Base-by-base conservation (phyloP, 1,140 invertebrate genomes). In the Mycetomoellerius zeteki region DNA sequence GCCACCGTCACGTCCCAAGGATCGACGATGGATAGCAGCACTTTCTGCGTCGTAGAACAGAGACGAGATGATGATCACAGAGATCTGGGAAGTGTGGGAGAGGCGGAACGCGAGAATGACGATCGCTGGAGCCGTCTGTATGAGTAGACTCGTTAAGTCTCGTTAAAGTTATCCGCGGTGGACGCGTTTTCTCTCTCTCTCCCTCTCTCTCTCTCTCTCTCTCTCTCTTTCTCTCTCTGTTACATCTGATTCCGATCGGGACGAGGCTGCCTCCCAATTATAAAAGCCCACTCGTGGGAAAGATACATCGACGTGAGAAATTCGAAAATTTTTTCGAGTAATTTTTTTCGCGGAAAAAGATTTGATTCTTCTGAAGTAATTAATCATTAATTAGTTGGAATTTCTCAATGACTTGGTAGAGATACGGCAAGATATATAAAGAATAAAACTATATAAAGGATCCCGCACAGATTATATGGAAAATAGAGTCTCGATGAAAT, bases 1-100 rank as follows among this genome's bases (percentile, higher is more conserved):
- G 95, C 95, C 56, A 95, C 92, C 92, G 92, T 93, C 43, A 92
- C 93, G 92, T 95, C 94, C 95, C 95, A 95, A 85, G 95, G 95
- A 93, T 95, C 92, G 85, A 93, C 94, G 88, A 95, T 95, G 90
- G 94, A 95, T 86, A 95, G 92, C 91, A 95, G 92, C 64, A 94
- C 93, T 93, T 94, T 95, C 94, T 94, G 93, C 89, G 92, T 72
- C 64, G 67, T 81, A 75, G 92, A 90, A 93, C 88, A 90, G 86
- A 89, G 91, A 90, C 64, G 77, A 86, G 78, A 88, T 50, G 52
- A 78, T 50, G 86, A 82, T 88, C 85, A 87, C 86, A 86, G 77
- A 88, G 87, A 80, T 73, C 52, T 73, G 62, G 69, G 60, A 54
- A 62, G 52, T 30, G 71, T 37, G 73, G 69, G 69, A 60, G 84